A percentile compares a stretch with the other conserved stretches of the same genome.
These are phyloP conservation scores for Ceraclea dissimilis DNA, from an alignment of 2,888 invertebrate genomes.

Conservation along the genomic window DNA sequence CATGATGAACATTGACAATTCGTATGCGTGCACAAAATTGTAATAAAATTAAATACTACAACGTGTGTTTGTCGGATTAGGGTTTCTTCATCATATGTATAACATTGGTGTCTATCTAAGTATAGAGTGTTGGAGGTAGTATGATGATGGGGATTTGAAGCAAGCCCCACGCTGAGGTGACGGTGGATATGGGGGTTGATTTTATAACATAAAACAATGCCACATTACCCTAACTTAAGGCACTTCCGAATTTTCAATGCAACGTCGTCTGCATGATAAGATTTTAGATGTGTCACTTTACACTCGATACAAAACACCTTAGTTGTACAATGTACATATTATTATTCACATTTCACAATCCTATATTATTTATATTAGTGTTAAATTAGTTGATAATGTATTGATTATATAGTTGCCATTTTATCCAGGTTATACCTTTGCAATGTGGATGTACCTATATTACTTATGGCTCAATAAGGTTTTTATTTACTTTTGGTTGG, in stretches of 20 bases:
- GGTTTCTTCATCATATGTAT: no score
- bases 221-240: slow-evolving; percentile 12
- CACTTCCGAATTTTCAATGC: slow-evolving; percentile 11
- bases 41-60: slow-evolving; percentile 25
- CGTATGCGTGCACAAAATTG: slow-evolving; percentile 23
- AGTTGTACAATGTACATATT: neutral
- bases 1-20: neutral
- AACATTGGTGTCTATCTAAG: neutral
- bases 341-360: no score
- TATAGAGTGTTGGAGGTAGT: slow-evolving; percentile 1
- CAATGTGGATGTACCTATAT: no score
- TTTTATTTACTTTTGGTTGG: no score
- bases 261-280: slow-evolving; percentile 17
- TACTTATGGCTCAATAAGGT: no score
- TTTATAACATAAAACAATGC: slow-evolving; percentile 24
- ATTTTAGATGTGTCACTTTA: slow-evolving; percentile 7
- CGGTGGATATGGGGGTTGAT: slow-evolving; percentile 18
- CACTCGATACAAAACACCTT: neutral
- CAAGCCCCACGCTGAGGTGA: neutral
- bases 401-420: no score
- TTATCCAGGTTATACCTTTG: no score
- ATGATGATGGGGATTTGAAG: neutral
- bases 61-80: slow-evolving; percentile 8
- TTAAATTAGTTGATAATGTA: no score
- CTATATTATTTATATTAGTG: no score